These are phyloP conservation scores for Hylomyscus alleni DNA, from an alignment of 2,797 vertebrate genomes.

Conservation along the genomic window DNA sequence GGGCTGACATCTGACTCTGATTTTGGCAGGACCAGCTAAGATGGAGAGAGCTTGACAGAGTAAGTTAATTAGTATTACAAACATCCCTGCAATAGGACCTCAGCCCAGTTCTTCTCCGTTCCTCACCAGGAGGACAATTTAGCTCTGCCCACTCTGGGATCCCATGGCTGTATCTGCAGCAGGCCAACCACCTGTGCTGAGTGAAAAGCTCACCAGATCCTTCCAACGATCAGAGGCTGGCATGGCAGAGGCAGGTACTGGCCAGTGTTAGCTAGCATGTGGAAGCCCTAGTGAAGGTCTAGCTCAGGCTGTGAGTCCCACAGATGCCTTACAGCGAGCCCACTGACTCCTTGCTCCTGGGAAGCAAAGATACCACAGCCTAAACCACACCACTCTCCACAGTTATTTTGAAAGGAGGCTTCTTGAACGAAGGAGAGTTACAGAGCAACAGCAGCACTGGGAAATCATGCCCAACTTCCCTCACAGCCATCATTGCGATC, in stretches of 20 bases:
- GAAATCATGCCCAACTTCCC: constrained; percentile 51
- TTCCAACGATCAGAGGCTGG: background rate
- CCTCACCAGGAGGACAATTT: background rate
- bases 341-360: background rate
- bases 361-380: background rate
- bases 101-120: background rate
- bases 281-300: background rate
- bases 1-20: background rate
- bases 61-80: background rate
- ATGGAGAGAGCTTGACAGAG: background rate
- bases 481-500: constrained; percentile 41
- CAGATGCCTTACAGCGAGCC: background rate
- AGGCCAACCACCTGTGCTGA: constrained; percentile 18
- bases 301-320: background rate
- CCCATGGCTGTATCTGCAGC: background rate
- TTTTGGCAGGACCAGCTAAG: no score
- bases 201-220: constrained; percentile 29
- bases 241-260: background rate
- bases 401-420: constrained; percentile 81
- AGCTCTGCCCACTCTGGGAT: background rate
- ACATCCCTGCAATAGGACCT: background rate
- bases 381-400: constrained; percentile 75
- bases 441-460: constrained; percentile 57
- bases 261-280: background rate
- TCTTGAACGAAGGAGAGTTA: constrained; percentile 71